Percentiles rank a stretch among this genome's conserved stretches.
These are phyloP conservation scores for Hypomecis punctinalis DNA, from an alignment of 2,888 invertebrate species.

Conservation along the genomic window DNA sequence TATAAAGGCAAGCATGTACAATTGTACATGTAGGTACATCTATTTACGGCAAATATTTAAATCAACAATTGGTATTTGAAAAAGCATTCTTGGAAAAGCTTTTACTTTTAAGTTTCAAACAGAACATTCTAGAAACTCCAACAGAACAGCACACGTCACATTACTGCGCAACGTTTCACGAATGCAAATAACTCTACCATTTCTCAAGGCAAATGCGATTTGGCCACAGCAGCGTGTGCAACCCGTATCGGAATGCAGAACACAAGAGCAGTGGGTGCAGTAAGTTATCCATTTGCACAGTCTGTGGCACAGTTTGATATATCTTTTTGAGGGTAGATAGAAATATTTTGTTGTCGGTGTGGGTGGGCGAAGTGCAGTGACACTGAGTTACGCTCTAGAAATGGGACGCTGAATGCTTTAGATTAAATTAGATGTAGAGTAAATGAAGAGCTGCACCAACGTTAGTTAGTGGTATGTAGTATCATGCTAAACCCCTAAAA, in stretches of 20 bases:
- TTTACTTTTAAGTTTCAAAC: not conserved
- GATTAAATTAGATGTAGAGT: no score
- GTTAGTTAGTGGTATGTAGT: no score
- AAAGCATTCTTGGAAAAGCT: no score
- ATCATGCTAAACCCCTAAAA: no score
- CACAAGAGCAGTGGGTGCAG: slow-evolving; percentile 21
- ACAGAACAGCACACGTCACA: slow-evolving; percentile 16
- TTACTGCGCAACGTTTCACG: slow-evolving; percentile 12
- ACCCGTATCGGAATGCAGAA: slow-evolving; percentile 26
- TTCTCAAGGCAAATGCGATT: slow-evolving; percentile 30
- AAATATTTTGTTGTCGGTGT: slow-evolving; percentile 20
- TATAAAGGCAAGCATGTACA: no score
- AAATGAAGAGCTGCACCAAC: no score
- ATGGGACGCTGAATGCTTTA: not conserved
- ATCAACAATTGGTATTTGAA: no score
- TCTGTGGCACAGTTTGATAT: slow-evolving; percentile 30
- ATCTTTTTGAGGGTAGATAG: slow-evolving; percentile 25
- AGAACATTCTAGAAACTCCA: slow-evolving; percentile 6
- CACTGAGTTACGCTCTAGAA: not conserved
- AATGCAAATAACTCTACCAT: slow-evolving; percentile 24
- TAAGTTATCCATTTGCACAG: slow-evolving; percentile 25
- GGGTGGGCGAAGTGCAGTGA: slow-evolving; percentile 3
- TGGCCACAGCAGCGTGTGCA: slow-evolving; percentile 26
- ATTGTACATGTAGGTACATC: no score
- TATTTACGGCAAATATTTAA: no score